These are phyloP conservation scores for Toxotes lorentzi DNA, from an alignment of 2,797 vertebrate species.

Conservation along the genomic window DNA sequence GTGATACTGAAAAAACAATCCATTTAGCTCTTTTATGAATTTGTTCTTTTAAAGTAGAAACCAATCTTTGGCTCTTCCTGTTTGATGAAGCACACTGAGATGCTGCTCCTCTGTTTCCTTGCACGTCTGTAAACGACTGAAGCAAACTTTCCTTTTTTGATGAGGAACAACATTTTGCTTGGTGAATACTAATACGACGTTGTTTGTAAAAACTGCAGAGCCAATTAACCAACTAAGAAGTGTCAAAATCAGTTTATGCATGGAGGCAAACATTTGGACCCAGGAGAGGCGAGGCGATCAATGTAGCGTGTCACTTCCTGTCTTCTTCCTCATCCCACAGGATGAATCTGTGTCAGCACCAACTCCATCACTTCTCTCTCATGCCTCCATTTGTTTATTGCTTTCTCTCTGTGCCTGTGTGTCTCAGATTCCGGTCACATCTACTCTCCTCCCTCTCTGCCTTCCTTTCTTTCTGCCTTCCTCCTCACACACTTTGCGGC, in stretches of 20 bases:
- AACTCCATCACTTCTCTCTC: conserved; percentile 43
- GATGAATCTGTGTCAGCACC: conserved; percentile 39
- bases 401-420: conserved; percentile 2
- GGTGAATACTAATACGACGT: conserved; percentile 31
- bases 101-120: background rate
- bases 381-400: conserved; percentile 29
- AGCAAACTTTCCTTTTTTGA: background rate
- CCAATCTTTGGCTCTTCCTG: background rate
- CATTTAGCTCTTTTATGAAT: background rate
- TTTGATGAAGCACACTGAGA: background rate
- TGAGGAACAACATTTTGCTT: conserved; percentile 8
- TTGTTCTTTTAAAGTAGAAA: background rate
- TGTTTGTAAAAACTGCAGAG: conserved; percentile 38
- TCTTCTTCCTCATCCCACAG: conserved; percentile 58
- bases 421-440: conserved; percentile 27
- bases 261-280: conserved; percentile 47
- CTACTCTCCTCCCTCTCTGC: background rate
- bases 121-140: background rate
- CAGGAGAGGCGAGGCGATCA: conserved; percentile 44
- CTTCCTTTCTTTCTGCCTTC: background rate
- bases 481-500: conserved; percentile 3
- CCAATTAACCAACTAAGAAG: conserved; percentile 65
- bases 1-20: background rate
- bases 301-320: conserved; percentile 55
- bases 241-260: conserved; percentile 48